Conservation (phyloP, 2,797 vertebrate species). For the Paedocypris micromegethes region DNA sequence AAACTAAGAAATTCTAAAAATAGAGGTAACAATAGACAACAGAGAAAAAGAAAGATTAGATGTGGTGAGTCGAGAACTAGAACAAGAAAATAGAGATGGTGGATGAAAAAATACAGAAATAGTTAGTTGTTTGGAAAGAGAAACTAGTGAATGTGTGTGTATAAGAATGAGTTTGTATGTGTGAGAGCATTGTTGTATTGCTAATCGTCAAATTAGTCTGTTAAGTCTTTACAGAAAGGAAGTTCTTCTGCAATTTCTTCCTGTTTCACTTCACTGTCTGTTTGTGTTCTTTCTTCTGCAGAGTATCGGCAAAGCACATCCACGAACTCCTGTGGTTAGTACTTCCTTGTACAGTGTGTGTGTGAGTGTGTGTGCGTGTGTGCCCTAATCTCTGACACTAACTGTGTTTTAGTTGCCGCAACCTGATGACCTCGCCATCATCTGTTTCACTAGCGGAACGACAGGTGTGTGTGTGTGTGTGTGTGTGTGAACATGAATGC, state of each 20-base stretch:
- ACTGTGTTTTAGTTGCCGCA: conserved; percentile 64
- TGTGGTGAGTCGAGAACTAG: too few species aligned
- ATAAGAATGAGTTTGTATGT: too few species aligned
- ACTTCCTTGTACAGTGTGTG: not conserved
- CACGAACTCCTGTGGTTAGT: conserved; percentile 40
- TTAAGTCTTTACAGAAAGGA: not conserved
- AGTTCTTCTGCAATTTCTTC: not conserved
- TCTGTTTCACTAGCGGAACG: conserved; percentile 85
- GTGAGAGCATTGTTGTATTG: not conserved
- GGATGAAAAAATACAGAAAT: too few species aligned
- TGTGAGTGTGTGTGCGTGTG: not conserved
- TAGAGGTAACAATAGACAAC: too few species aligned
- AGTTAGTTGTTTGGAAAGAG: too few species aligned
- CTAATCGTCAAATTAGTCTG: not conserved
- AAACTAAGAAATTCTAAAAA: too few species aligned
- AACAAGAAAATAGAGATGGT: too few species aligned
- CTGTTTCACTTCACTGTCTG: not conserved
- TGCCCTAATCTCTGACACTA: too few species aligned
- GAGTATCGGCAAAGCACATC: conserved; percentile 39
- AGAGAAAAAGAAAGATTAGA: too few species aligned
- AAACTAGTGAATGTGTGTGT: too few species aligned
- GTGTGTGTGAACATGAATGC: not conserved
- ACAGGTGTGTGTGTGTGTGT: conserved; percentile 64
- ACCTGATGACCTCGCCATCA: conserved; percentile 75
- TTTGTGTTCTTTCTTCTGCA: conserved; percentile 16